Conservation (phyloP, 35 echinoderm and acorn worm genomes). For the Hemicentrotus pulcherrimus region DNA sequence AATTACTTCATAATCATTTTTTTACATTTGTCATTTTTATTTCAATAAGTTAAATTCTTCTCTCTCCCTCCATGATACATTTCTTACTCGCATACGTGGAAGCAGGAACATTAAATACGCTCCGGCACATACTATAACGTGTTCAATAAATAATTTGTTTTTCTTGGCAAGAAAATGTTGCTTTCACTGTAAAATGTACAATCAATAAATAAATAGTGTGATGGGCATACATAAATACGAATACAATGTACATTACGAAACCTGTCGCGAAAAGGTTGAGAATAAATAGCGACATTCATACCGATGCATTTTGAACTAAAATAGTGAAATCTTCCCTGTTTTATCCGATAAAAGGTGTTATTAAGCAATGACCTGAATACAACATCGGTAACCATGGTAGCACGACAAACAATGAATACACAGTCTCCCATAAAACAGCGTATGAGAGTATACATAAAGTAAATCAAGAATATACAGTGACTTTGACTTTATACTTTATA, state of each 20-base stretch:
- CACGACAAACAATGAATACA: background rate
- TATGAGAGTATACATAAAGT: background rate
- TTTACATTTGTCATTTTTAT: background rate
- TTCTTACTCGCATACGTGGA: background rate
- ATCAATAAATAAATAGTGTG: conserved; percentile 34
- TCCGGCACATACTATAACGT: background rate
- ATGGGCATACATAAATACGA: conserved; percentile 38
- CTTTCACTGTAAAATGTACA: conserved; percentile 29
- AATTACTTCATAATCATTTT: background rate
- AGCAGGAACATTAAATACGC: background rate
- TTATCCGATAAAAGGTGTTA: conserved; percentile 4
- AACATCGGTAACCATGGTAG: background rate
- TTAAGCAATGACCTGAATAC: conserved; percentile 15
- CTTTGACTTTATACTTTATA: background rate
- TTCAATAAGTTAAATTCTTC: conserved; percentile 21
- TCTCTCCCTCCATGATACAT: background rate
- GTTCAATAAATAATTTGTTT: conserved; percentile 24
- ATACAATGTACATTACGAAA: conserved; percentile 27
- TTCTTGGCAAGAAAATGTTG: conserved; percentile 10
- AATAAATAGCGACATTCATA: conserved; percentile 3
- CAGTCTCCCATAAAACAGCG: background rate
- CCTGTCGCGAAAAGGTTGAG: background rate
- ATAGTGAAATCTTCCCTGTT: background rate
- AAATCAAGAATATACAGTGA: background rate
- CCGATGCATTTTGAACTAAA: background rate